Conservation (phyloP, 2,113 vertebrate genomes). For the Tyrannus savana region DNA sequence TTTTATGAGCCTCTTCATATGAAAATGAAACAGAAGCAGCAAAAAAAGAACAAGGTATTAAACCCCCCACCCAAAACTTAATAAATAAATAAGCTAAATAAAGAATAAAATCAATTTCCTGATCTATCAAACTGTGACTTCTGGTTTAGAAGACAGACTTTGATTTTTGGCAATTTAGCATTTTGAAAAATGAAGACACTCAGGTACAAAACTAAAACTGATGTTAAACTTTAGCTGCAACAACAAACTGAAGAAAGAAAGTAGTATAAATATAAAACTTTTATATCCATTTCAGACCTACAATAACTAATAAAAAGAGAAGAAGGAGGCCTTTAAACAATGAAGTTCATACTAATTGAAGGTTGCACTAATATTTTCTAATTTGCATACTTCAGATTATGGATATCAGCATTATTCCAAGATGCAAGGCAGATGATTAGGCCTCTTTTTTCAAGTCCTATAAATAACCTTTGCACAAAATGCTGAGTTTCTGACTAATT, state of each 20-base stretch:
- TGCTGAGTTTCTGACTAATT: neutral
- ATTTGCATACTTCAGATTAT: neutral
- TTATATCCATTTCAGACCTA: neutral
- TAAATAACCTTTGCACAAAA: neutral
- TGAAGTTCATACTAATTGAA: neutral
- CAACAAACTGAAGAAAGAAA: neutral
- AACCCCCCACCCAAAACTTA: neutral
- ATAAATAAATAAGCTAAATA: neutral
- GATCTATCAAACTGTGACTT: neutral
- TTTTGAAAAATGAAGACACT: neutral
- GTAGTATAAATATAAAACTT: neutral
- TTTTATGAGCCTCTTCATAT: neutral
- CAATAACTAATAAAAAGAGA: neutral
- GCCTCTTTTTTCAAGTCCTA: neutral
- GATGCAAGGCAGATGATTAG: neutral
- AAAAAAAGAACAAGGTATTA: neutral
- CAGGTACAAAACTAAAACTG: neutral
- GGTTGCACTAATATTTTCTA: neutral
- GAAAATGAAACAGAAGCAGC: neutral
- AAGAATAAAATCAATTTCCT: neutral
- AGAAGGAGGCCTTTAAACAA: neutral
- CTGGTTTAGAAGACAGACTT: neutral
- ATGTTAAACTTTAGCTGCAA: neutral
- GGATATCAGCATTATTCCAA: neutral
- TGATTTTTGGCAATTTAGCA: neutral